phyloP scores from a whole-genome alignment of 2,113 vertebrate genomes.

The Catharus fuscescens region DNA sequence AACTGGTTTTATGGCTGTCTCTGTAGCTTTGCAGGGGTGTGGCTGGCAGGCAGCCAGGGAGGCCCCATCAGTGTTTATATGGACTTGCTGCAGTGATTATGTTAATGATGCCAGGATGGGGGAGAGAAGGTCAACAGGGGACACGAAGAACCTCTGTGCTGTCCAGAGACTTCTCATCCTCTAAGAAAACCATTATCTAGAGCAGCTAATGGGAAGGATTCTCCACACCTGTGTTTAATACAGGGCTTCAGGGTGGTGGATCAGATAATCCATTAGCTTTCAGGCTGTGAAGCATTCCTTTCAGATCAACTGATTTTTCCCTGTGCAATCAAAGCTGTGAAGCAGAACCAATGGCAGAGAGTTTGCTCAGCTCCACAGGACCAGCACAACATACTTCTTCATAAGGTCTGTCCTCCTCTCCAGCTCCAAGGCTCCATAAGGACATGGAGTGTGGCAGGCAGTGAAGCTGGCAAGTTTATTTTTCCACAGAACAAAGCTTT shows the following conservation, averaged over 20 bases:
- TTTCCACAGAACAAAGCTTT: background rate
- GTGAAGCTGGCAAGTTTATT: background rate
- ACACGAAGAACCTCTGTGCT: background rate
- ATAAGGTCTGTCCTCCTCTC: background rate
- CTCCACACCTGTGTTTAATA: background rate
- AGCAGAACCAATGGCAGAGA: background rate
- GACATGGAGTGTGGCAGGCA: background rate
- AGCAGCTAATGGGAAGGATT: background rate
- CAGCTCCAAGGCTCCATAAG: background rate
- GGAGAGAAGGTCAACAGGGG: background rate
- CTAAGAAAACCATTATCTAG: background rate
- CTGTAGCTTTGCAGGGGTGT: conserved; percentile 40
- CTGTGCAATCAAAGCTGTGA: background rate
- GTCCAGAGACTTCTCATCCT: background rate
- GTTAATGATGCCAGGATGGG: background rate
- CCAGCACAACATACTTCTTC: background rate
- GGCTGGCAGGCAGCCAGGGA: conserved; percentile 49
- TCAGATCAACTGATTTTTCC: background rate
- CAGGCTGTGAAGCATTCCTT: background rate
- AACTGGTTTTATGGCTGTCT: conserved; percentile 34
- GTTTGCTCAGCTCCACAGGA: background rate
- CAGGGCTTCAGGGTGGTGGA: background rate
- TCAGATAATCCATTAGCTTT: background rate
- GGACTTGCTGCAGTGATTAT: background rate
- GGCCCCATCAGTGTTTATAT: background rate